Base-by-base conservation (phyloP, 2,888 invertebrate genomes). In the Xanthorhoe spadicearia region DNA sequence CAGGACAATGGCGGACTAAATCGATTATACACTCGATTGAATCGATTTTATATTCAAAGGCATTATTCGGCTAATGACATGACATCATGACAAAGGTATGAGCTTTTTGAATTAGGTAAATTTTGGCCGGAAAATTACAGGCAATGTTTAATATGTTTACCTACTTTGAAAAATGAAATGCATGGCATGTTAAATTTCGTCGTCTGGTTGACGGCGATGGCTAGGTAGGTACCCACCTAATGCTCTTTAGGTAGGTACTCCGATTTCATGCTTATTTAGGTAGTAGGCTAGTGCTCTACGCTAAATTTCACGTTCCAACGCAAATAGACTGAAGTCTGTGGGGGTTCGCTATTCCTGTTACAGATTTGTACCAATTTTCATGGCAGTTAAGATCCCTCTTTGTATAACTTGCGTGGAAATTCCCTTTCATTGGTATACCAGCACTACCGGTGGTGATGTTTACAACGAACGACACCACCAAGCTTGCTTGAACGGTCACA, bases 21-120 rank as follows among this genome's bases (percentile, higher is more conserved):
- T 74, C 74, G 83, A 85, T 84, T 84, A 86, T 81, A 75, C 87
- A 84, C 80, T 70, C 75, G 79, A 74, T 71, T 82, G 78, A 78
- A 77, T 82, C 80, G 78, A 80, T 79, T 82, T 84, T 82, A 83
- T 83, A 86, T 86, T 84, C 82, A 82, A 83, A 86, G 71, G 76
- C 76, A 75, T 76, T 78, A 81, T 77, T 70, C 74, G 77, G 79
- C 78, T 84, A 84, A 84, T 84, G 82, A 83, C 79, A 84, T 84
- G 82, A 83, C 79, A 79, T 70, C 66, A 15, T 48, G 48, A 15
- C 48, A 48, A 17, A 46, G 46, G 15, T n/a, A n/a, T 15, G 46
- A 46, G 15, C 46, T 46, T 46, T 46, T 3, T 46, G 15, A 46
- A 15, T n/a, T 15, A n/a, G 15, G 7, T 46, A 18, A n/a, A 64